Base-by-base conservation (phyloP, 2,888 invertebrate genomes). In the Erpobdella octoculata region DNA sequence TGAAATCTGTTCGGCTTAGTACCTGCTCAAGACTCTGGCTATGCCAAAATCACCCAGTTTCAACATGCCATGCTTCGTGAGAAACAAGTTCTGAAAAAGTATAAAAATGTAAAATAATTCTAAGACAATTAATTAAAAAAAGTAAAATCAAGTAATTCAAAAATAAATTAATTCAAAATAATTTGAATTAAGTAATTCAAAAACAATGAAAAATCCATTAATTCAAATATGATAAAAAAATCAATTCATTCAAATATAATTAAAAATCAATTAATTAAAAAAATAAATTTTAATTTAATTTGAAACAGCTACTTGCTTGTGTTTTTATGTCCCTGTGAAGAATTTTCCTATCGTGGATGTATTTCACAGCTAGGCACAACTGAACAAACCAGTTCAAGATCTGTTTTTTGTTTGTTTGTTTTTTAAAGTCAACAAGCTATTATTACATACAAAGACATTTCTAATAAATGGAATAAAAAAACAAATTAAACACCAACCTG, bases 31-130 rank as follows among this genome's bases (percentile, higher is more conserved):
- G 18, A 85, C 81, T 76, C 84, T 83, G 3, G 86, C 83, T 67
- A 86, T 85, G 5, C 86, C 86, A 79, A 86, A 86, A 78, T 86
- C 86, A 31, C 86, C 86, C 5, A 86, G 78, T 76, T 85, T 85
- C 28, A 85, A 79, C 33, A 79, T 77, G 6, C 84, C 84, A 70
- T 78, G 73, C 71, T 77, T 78, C 1, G 84, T 84, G 35, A 86
- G 77, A 77, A 86, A 58, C 21, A 69, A 12, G 58, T 69, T 69
- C 69, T 69, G 58, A 21, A 36, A 8, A 38, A 36, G 15, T 1
- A 35, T 38, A 36, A 86, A 84, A 76, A 86, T 85, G 81, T 85
- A n/a, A n/a, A n/a, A n/a, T n/a, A n/a, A n/a, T n/a, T n/a, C n/a
- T n/a, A n/a, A n/a, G n/a, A n/a, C n/a, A n/a, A n/a, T n/a, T n/a